phyloP scores from a whole-genome alignment of 2,113 vertebrate species.

The Bufo gargarizans region DNA sequence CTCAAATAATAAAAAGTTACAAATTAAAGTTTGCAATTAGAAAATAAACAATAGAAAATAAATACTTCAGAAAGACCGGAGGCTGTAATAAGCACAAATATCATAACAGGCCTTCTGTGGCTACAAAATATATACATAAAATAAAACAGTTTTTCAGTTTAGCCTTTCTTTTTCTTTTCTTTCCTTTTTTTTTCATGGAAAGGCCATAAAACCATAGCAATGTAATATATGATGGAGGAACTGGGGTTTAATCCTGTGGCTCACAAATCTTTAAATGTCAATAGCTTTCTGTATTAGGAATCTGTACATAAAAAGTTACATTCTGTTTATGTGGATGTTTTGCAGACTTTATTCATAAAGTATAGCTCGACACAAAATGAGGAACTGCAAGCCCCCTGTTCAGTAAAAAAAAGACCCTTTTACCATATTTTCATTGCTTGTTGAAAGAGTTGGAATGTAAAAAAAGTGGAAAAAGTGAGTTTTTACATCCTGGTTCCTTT shows the following conservation, averaged over 20 bases:
- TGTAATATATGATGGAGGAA: constrained; percentile 55
- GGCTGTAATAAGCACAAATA: constrained; percentile 12
- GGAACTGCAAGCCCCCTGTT: constrained; percentile 49
- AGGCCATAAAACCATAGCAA: constrained; percentile 49
- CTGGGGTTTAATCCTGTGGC: constrained; percentile 55
- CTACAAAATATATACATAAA: constrained; percentile 30
- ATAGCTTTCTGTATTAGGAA: constrained; percentile 58
- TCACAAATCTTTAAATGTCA: constrained; percentile 58
- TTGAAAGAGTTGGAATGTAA: constrained; percentile 49
- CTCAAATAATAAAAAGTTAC: too few species aligned
- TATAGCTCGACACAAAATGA: constrained; percentile 49
- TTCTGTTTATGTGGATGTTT: constrained; percentile 59
- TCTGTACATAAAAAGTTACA: constrained; percentile 59
- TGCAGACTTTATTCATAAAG: constrained; percentile 60
- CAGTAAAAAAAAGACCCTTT: constrained; percentile 33
- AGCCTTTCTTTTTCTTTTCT: constrained; percentile 32
- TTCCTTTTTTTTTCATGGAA: constrained; percentile 35
- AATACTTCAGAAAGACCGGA: not conserved
- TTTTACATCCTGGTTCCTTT: constrained; percentile 49
- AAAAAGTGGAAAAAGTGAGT: constrained; percentile 51
- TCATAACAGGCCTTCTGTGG: constrained; percentile 32
- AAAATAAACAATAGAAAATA: not conserved
- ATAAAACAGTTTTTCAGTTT: constrained; percentile 41
- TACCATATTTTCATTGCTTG: constrained; percentile 58
- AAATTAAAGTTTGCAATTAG: too few species aligned